phyloP scores from a whole-genome alignment of 2,888 invertebrate genomes.

The Torymus aiolomorphi region DNA sequence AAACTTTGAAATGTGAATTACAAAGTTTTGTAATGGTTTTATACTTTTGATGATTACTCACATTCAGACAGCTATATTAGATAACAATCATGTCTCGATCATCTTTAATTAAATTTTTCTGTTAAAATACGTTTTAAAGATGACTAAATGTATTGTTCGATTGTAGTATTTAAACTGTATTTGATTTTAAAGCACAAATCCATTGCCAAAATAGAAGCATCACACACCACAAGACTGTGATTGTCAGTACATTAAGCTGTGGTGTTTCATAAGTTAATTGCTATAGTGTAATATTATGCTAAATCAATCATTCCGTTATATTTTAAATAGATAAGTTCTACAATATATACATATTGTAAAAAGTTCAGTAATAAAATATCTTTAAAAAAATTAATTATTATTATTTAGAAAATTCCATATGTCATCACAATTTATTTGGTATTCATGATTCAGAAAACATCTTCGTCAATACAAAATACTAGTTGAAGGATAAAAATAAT shows the following conservation, averaged over 20 bases:
- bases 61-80: conserved; percentile 30
- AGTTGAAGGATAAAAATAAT: conserved; percentile 56
- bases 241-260: conserved; percentile 37
- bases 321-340: conserved; percentile 52
- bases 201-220: conserved; percentile 44
- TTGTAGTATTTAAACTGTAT: conserved; percentile 20
- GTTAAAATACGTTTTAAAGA: conserved; percentile 9
- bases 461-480: conserved; percentile 56
- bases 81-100: conserved; percentile 5
- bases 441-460: conserved; percentile 52
- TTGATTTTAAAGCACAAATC: conserved; percentile 45
- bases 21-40: conserved; percentile 5
- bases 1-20: conserved; percentile 12
- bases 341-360: conserved; percentile 53
- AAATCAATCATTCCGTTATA: conserved; percentile 48
- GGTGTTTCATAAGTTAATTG: conserved; percentile 41
- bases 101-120: conserved; percentile 13
- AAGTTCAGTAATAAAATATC: conserved; percentile 53
- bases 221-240: conserved; percentile 53
- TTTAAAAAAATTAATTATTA: conserved; percentile 43
- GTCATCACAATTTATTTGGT: conserved; percentile 58
- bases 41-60: conserved; percentile 10
- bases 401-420: conserved; percentile 49
- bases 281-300: conserved; percentile 27
- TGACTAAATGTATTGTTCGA: neutral